Evolutionary conservation across 2,113 vertebrate species (phyloP), one percentile per base, ranked within the genome.

Genomic region (Semnornis frantzii): DNA sequence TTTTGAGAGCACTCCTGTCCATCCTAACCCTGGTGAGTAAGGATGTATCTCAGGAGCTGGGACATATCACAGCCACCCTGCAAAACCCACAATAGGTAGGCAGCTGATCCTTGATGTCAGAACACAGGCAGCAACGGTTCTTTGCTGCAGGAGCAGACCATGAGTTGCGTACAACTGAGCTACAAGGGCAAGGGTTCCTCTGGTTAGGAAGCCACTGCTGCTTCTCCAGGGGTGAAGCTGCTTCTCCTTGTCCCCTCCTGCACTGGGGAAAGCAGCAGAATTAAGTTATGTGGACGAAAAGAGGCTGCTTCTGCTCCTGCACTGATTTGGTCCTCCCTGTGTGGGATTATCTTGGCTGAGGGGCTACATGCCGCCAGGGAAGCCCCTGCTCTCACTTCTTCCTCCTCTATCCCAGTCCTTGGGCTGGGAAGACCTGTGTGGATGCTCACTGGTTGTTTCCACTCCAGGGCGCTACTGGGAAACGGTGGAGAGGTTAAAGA

Each of bases 401-500:
- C 42, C 34, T 54, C 44, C 34, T 54, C 44, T 58, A 2, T 66
- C 59, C 71, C 71, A 39, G 14, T 74, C 15, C 59, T 28, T 1
- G 19, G 62, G 64, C 55, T 87, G 57, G 34, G 77, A 77, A 58
- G 20, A 48, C 39, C 20, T 62, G 37, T 42, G 57, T 79, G 33
- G 34, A 31, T 65, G 11, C 6, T 91, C 80, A 92, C 15, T 54
- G 46, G 15, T 31, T 27, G 9, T 88, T 95, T 92, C 69, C 55
- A 73, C 90, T 93, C 48, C 70, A 95, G 98, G 98, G 9, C 94
- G 98, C 80, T 98, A 98, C 96, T 98, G 98, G 98, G 98, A 98
- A 96, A 98, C 91, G 76, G 98, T 98, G 42, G 96, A 98, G 78
- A 98, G 98, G 89, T 97, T 98, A 65, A 97, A 96, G 96, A 98